A percentile compares a stretch with the other conserved stretches of the same genome.
phyloP scores from a whole-genome alignment of 2,113 vertebrate genomes.

The Falcunculus frontatus region DNA sequence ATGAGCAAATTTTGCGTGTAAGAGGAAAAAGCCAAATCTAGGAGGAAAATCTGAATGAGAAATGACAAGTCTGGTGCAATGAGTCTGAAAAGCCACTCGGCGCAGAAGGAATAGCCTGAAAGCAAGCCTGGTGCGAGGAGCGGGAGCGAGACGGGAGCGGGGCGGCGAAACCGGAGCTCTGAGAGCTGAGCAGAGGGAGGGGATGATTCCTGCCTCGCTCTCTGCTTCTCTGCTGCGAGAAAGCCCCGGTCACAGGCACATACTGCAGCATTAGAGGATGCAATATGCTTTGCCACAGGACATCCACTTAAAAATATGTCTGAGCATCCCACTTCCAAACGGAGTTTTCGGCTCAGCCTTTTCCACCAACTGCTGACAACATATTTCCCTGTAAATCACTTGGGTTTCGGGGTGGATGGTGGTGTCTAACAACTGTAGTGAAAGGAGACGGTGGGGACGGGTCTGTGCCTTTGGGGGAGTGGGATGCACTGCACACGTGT shows the following conservation, averaged over 20 bases:
- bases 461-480: neutral
- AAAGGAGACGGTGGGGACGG: neutral
- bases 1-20: slow-evolving; percentile 16
- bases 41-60: slow-evolving; percentile 51
- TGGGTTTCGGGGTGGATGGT: neutral
- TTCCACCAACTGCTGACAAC: neutral
- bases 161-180: neutral
- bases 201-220: neutral
- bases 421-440: neutral
- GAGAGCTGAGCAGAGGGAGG: slow-evolving; percentile 15
- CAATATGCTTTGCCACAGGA: slow-evolving; percentile 51
- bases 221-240: neutral
- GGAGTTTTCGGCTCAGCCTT: slow-evolving; percentile 8
- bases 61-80: slow-evolving; percentile 44
- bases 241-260: neutral
- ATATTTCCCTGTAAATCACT: neutral
- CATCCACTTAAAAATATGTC: slow-evolving; percentile 22
- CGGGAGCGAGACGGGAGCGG: neutral
- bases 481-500: neutral
- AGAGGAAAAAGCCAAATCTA: slow-evolving; percentile 27
- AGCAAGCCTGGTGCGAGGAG: slow-evolving; percentile 36
- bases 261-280: slow-evolving; percentile 8
- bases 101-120: slow-evolving; percentile 34
- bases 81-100: slow-evolving; percentile 26
- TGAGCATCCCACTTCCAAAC: slow-evolving; percentile 19